These are phyloP conservation scores for Phylloscopus whistleri DNA, from an alignment of 2,113 vertebrate species.

Conservation along the genomic window DNA sequence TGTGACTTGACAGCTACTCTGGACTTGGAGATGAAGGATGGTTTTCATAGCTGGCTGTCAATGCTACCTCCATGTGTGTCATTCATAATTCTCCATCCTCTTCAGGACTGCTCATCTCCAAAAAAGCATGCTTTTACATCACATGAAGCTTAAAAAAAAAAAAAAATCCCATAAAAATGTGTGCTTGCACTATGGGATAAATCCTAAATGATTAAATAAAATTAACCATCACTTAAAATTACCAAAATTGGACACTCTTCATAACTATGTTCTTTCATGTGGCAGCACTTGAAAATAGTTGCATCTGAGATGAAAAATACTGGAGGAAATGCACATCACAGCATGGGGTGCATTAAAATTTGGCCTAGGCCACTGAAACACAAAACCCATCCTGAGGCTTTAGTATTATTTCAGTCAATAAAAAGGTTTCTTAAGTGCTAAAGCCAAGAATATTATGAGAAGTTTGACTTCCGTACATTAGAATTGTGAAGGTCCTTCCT, in stretches of 20 bases:
- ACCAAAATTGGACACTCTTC: background rate
- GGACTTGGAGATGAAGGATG: background rate
- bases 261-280: background rate
- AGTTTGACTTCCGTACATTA: background rate
- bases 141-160: background rate
- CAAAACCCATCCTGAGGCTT: background rate
- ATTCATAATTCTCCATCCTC: fast-evolving
- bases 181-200: background rate
- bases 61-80: fast-evolving
- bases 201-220: background rate
- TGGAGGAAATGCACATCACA: background rate
- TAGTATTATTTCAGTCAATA: background rate
- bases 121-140: background rate
- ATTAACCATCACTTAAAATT: background rate
- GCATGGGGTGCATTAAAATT: background rate
- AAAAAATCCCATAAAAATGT: background rate
- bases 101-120: background rate
- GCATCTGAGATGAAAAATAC: background rate
- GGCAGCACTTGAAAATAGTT: background rate
- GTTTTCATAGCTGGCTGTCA: background rate
- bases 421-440: background rate
- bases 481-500: background rate
- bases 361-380: background rate
- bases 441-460: background rate
- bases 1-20: background rate